phyloP scores from a whole-genome alignment of 2,113 vertebrate species.

The Dromaius novaehollandiae region DNA sequence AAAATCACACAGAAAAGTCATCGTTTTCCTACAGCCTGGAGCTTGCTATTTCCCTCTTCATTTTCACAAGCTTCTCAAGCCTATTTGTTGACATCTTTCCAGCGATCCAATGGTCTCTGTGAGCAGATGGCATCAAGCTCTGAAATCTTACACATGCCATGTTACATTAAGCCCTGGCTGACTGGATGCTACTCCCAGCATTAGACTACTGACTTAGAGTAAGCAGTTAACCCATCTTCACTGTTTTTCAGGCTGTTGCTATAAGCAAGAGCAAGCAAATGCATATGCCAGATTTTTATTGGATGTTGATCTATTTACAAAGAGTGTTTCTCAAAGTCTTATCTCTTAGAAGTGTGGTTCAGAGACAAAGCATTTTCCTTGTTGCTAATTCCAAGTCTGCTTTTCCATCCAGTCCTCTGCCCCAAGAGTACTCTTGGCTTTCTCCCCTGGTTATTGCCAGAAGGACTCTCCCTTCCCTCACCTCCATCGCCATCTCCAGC shows the following conservation, averaged over 20 bases:
- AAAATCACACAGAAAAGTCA: background rate
- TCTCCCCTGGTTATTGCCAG: background rate
- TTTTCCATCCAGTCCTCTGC: background rate
- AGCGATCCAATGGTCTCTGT: background rate
- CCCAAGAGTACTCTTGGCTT: background rate
- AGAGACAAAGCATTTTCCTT: background rate
- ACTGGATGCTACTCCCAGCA: background rate
- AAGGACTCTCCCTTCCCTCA: background rate
- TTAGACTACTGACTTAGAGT: background rate
- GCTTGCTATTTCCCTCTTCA: background rate
- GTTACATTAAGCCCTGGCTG: conserved; percentile 4
- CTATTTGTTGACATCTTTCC: background rate
- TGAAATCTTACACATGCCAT: background rate
- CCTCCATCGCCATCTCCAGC: background rate
- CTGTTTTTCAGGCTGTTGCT: background rate
- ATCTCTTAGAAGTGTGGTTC: background rate
- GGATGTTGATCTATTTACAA: background rate
- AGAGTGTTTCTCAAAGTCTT: background rate
- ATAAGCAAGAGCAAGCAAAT: background rate
- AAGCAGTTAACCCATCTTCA: background rate
- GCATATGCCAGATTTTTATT: background rate
- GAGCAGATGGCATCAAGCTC: conserved; percentile 13
- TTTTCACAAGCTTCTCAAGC: conserved; percentile 13
- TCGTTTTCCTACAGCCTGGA: background rate
- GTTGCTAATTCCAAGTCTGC: background rate